Conservation (phyloP, 2,888 invertebrate species). For the Nowickia ferox region DNA sequence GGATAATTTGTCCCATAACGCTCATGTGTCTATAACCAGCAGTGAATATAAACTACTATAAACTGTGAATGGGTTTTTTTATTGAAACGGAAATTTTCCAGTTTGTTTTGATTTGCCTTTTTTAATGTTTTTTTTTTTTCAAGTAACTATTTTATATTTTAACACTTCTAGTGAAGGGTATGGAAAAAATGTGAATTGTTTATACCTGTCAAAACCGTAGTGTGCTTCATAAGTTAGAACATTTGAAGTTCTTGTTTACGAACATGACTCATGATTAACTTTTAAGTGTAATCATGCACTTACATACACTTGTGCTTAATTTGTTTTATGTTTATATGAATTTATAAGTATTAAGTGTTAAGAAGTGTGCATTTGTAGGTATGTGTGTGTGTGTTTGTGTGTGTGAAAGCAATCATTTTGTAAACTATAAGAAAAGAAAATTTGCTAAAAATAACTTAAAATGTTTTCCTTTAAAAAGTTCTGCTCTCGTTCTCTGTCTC, state of each 20-base stretch:
- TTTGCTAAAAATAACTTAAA: slow-evolving; percentile 25
- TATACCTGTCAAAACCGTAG: neutral
- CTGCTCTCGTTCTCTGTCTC: neutral
- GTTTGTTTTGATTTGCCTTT: neutral
- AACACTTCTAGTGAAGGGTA: neutral
- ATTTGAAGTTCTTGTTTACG: slow-evolving; percentile 13
- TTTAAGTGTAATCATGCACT: slow-evolving; percentile 60
- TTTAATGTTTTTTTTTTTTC: neutral
- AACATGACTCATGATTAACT: slow-evolving; percentile 64
- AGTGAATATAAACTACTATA: no score
- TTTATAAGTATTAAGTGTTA: slow-evolving; percentile 11
- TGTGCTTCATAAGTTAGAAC: neutral
- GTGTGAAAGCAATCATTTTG: slow-evolving; percentile 1
- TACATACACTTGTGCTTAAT: slow-evolving; percentile 46
- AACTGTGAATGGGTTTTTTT: neutral
- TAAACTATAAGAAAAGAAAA: slow-evolving; percentile 23
- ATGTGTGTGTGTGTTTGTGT: neutral
- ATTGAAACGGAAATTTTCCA: neutral
- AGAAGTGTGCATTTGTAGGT: neutral
- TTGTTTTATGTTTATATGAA: slow-evolving; percentile 43
- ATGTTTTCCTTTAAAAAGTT: neutral
- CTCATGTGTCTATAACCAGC: no score
- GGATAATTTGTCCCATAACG: no score
- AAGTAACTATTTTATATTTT: neutral
- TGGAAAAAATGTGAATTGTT: neutral